phyloP scores from a whole-genome alignment of 2,888 invertebrate species.

The Sphaeridia pumilis region DNA sequence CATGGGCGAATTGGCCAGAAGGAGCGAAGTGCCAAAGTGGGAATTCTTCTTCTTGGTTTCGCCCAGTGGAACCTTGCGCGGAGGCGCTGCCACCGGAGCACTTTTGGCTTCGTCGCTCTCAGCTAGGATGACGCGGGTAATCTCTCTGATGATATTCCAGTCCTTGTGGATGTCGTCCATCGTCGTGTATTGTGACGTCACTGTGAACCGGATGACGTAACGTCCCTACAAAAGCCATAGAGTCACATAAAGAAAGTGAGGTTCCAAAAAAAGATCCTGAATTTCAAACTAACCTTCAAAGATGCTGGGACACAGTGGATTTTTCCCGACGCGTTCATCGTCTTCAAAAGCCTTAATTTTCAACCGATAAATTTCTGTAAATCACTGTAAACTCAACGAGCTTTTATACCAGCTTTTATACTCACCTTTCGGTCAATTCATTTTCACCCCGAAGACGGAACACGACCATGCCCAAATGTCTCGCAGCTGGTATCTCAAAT shows the following conservation, averaged over 20 bases:
- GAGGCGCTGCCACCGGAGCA: constrained; percentile 41
- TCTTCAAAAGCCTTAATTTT: constrained; percentile 56
- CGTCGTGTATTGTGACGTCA: constrained; percentile 72
- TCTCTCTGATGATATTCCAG: constrained; percentile 61
- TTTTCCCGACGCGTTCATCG: constrained; percentile 71
- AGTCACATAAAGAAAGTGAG: too few relatives aligned
- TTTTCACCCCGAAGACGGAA: constrained; percentile 72
- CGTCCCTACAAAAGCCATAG: constrained; percentile 27
- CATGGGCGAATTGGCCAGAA: constrained; percentile 88
- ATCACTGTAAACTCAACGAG: too few relatives aligned
- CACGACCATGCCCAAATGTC: constrained; percentile 80
- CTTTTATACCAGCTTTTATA: not conserved
- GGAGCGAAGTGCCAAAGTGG: constrained; percentile 82
- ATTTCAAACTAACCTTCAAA: constrained; percentile 52
- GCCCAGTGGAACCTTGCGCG: constrained; percentile 40
- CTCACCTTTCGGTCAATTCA: constrained; percentile 60
- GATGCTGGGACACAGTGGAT: constrained; percentile 92
- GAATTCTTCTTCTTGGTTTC: constrained; percentile 73
- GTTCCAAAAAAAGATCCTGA: too few relatives aligned
- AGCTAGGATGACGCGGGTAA: constrained; percentile 56
- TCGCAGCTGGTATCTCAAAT: constrained; percentile 78
- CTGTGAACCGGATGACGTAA: constrained; percentile 57
- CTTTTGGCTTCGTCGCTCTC: constrained; percentile 46
- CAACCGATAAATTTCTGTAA: too few relatives aligned
- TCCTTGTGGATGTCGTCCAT: constrained; percentile 54